Conservation (phyloP, 1,140 invertebrate genomes). For the Coenobita brevimanus region DNA sequence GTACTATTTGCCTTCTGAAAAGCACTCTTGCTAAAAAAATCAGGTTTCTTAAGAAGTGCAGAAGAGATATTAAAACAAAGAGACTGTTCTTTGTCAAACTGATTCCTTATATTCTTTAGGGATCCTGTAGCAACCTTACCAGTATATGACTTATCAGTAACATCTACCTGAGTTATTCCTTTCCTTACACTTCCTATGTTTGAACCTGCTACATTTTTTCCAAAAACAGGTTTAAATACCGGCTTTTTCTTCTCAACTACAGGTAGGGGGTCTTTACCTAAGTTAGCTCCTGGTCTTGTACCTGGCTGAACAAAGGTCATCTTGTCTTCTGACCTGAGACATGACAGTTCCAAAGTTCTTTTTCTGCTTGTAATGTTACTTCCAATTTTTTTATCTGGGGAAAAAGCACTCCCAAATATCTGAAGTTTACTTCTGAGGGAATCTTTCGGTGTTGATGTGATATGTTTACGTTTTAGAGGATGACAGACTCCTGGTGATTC, state of each 20-base stretch:
- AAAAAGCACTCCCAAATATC: slow-evolving; percentile 4
- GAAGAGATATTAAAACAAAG: too few relatives aligned
- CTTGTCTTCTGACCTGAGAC: neutral
- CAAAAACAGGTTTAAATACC: slow-evolving; percentile 23
- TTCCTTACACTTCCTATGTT: neutral
- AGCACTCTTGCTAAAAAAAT: too few relatives aligned
- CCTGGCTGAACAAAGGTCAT: neutral
- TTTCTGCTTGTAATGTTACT: neutral
- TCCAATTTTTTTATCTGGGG: neutral
- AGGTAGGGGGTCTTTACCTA: neutral
- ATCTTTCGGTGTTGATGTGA: slow-evolving; percentile 38
- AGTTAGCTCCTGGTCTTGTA: neutral
- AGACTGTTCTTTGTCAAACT: too few relatives aligned
- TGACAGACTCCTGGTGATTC: slow-evolving; percentile 18
- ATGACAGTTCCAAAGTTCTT: neutral
- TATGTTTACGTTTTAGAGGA: neutral
- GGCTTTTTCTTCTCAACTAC: neutral
- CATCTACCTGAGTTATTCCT: neutral
- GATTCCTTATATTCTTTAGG: too few relatives aligned
- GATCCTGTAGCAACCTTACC: too few relatives aligned
- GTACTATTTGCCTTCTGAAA: too few relatives aligned
- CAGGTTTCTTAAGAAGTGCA: too few relatives aligned
- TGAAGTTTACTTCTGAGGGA: neutral
- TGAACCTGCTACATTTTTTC: neutral
- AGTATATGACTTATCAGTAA: too few relatives aligned